Base-by-base conservation (phyloP, 2,113 vertebrate genomes). In the Myxocyprinus asiaticus region DNA sequence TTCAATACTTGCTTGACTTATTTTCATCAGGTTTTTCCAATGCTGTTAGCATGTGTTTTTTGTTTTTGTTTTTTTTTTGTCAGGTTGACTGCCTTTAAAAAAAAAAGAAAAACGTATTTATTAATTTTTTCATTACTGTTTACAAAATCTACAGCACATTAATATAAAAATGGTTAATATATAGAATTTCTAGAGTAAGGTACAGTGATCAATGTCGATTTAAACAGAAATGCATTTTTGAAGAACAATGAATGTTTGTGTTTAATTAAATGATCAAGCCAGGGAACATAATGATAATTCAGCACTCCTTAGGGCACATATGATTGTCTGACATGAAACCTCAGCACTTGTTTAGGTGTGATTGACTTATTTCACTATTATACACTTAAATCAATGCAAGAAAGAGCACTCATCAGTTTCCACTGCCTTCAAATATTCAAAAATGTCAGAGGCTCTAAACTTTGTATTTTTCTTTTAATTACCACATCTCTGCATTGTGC, bases 1-100 rank as follows among this genome's bases (percentile, higher is more conserved):
- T 22, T n/a, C 55, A n/a, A 45, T 63, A 50, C 17, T 72, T 58
- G 14, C 70, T 48, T 72, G n/a, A 53, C 62, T 51, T 65, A 33
- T 61, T 72, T 67, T 61, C 64, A 56, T 81, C 65, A 50, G 81
- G 70, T 70, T 84, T 83, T 44, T 75, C 74, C 63, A 62, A 51
- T 78, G 59, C 70, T 78, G 71, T 80, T 55, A 48, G 59, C 73
- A 66, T 67, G 80, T 10, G 69, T 4, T 8, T 47, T 76, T 79
- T 9, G 9, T 74, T 74, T 78, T 58, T 33, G 1, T 33, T 50
- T 58, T 50, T n/a, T 66, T 50, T 17, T 44, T 9, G 12, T 59
- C 56, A 72, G 58, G 65, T 67, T 82, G 66, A 11, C 47, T 72
- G 67, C 77, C 65, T 74, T 80, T 44, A 8, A 33, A 33, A 66